Evolutionary conservation across 2,797 vertebrate genomes (phyloP), one percentile per base, ranked within the genome.

Genomic region (Schizothorax lantsangensis): DNA sequence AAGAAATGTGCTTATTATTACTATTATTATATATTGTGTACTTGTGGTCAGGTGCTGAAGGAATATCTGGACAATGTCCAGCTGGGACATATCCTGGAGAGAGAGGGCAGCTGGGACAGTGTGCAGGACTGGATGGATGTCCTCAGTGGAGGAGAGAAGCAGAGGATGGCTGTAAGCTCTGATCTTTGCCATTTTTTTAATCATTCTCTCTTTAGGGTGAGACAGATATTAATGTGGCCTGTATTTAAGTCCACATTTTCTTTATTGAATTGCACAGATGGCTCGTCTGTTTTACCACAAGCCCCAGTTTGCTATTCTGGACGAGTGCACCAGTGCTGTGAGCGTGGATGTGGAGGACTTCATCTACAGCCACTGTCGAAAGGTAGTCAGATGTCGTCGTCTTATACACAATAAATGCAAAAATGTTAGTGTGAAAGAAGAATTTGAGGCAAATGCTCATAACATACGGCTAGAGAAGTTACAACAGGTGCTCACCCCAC

Each of bases 101-200:
- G 98, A 83, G 98, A 99, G 94, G 97, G 97, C 86, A 96, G 94
- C 91, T 99, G 98, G 98, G 97, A 99, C 59, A 93, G 94, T 3
- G 93, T 98, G 92, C 98, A 99, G 94, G 98, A 99, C 84, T 99
- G 98, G 98, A 99, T 99, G 97, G 98, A 99, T 68, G 97, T 99
- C 3, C 97, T 99, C 91, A 99, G 98, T 64, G 98, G 98, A 89
- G 98, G 98, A 93, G 98, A 99, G 80, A 99, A 99, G 90, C 98
- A 99, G 92, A 97, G 98, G 88, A 99, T 99, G 98, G 98, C 98
- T 26, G 98, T 99, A 93, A 93, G 97, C 36, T 86, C 23, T 47
- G 4, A 47, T 59, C 8, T 14, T 79, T 64, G 33, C 21, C 2
- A 30, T 30, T 78, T 10, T 66, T 30, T 30, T 6, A 30, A 30